These are phyloP conservation scores for Plebejus melissa DNA, from an alignment of 2,888 invertebrate species.

Conservation along the genomic window DNA sequence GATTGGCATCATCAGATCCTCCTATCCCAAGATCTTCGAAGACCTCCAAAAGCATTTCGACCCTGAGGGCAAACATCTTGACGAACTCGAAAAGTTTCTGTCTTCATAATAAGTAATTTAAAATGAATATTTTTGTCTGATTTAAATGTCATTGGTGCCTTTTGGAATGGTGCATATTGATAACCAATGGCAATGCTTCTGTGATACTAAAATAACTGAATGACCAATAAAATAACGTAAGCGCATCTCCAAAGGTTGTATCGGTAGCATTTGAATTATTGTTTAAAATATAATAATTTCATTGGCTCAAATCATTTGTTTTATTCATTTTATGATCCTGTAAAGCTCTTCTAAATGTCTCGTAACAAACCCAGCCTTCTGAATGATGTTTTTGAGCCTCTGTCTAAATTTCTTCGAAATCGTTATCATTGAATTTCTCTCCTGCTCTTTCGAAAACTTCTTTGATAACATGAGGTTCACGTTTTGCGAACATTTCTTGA, in stretches of 20 bases:
- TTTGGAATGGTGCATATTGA: neutral
- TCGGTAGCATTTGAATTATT: neutral
- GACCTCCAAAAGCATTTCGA: constrained; percentile 78
- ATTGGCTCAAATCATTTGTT: constrained; percentile 23
- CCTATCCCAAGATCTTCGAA: constrained; percentile 76
- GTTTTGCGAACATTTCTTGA: constrained; percentile 60
- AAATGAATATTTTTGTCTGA: neutral
- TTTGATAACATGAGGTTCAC: constrained; percentile 55
- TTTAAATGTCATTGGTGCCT: neutral
- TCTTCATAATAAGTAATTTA: constrained; percentile 37
- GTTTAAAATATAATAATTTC: neutral
- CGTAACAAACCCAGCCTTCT: constrained; percentile 74
- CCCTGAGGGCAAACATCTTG: constrained; percentile 77
- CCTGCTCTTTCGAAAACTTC: constrained; percentile 75
- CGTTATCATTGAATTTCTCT: constrained; percentile 67
- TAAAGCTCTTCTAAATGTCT: constrained; percentile 67
- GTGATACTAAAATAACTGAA: neutral
- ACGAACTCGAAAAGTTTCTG: constrained; percentile 59
- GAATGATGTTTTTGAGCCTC: constrained; percentile 70
- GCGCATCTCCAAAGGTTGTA: neutral
- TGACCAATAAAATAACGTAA: neutral
- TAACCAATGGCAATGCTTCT: neutral
- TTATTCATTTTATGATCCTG: constrained; percentile 34
- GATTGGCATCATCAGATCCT: constrained; percentile 76
- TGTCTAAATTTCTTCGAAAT: constrained; percentile 72